Percentiles rank a stretch among this genome's conserved stretches.
These are phyloP conservation scores for Lepidocolaptes lacrymiger DNA, from an alignment of 2,797 vertebrate species.

Conservation along the genomic window DNA sequence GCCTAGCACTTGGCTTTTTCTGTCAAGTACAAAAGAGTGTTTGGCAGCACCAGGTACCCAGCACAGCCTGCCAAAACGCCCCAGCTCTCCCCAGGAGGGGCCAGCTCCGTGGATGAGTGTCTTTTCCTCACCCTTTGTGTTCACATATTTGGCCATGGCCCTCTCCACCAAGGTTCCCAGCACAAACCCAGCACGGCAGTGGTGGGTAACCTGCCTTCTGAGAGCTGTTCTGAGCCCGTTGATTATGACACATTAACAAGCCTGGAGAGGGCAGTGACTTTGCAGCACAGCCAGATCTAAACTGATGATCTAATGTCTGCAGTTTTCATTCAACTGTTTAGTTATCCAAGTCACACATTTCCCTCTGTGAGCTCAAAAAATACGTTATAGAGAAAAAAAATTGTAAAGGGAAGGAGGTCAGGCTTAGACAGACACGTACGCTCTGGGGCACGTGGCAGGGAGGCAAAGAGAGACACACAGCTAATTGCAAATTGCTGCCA, in stretches of 20 bases:
- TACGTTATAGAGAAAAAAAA: background rate
- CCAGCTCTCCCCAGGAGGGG: background rate
- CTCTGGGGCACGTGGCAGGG: background rate
- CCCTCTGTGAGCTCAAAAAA: background rate
- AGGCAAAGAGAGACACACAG: background rate
- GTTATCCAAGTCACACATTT: background rate
- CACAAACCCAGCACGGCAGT: background rate
- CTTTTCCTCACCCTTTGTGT: background rate
- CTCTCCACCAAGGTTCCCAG: background rate
- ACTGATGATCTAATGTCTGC: background rate
- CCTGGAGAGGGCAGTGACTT: background rate
- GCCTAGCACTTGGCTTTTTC: background rate
- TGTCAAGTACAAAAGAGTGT: background rate
- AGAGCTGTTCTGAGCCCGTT: background rate
- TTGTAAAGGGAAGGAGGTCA: background rate
- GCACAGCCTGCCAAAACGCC: background rate
- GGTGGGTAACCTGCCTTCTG: background rate
- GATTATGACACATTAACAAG: background rate
- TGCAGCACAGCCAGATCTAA: background rate
- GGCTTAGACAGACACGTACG: background rate
- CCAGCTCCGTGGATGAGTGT: background rate
- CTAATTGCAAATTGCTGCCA: conserved; percentile 39
- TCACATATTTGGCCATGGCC: rapidly evolving
- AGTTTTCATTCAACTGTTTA: background rate
- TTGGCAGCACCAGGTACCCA: background rate